Evolutionary conservation across 2,797 vertebrate genomes (phyloP), one percentile per base, ranked within the genome.

Genomic region (Smutsia temminckii): DNA sequence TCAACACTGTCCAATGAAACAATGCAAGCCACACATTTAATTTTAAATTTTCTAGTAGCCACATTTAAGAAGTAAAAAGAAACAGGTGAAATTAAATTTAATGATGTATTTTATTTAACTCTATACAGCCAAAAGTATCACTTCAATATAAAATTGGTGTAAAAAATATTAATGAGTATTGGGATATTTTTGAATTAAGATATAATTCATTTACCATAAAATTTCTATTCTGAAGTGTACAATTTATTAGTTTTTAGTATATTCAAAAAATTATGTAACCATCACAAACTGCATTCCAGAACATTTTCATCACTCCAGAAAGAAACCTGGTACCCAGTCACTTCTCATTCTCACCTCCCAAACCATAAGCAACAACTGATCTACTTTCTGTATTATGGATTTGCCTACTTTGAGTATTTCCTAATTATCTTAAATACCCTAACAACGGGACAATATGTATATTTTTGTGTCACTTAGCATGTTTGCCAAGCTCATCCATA

Each of bases 131-230:
- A 71, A 84, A 78, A 92, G 63, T 55, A 89, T 20, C 23, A 17
- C 69, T 94, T 89, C 32, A 92, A 78, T 20, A 78, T 14, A 9
- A 23, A 92, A 85, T 2, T 71, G 32, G 57, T 40, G 77, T 59
- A 84, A 84, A 95, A 92, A 84, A 29, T 46, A 55, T 40, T 80
- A 87, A 83, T 68, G 27, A 66, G 13, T 7, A 89, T 69, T 69
- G 17, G 57, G 20, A 13, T 34, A 72, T 72, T 87, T 95, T 74
- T 49, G 71, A 90, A 75, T n/a, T 94, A 85, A 85, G 23, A 90
- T 71, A 61, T 29, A 91, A 85, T 27, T 79, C 53, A 86, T 46
- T 40, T 16, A 63, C 8, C 84, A 90, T 42, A 72, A 87, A 74
- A 81, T 55, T n/a, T 81, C 42, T 34, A 49, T 29, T 89, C 64